phyloP scores from a whole-genome alignment of 2,113 vertebrate genomes.

The Hassar affinis region DNA sequence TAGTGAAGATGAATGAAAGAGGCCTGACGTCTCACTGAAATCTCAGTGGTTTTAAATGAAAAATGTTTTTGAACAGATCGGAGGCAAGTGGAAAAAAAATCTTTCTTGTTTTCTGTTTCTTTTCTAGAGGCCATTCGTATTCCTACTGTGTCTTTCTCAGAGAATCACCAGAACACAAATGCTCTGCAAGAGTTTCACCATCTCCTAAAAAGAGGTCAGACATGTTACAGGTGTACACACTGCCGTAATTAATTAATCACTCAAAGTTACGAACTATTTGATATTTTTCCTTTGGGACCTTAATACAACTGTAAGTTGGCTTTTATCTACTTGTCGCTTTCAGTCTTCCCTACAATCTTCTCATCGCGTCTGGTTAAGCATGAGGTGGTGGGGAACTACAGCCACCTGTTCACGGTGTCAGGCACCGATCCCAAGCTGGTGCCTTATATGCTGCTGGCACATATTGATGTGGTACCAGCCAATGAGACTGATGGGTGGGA shows the following conservation, averaged over 20 bases:
- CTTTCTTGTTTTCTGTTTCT: neutral
- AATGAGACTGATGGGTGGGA: conserved; percentile 81
- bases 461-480: conserved; percentile 92
- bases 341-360: conserved; percentile 89
- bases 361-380: conserved; percentile 81
- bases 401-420: conserved; percentile 83
- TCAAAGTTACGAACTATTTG: neutral
- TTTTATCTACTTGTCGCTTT: conserved; percentile 15
- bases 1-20: neutral
- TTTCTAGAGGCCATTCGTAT: conserved; percentile 82
- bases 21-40: neutral
- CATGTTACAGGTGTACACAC: too few species aligned
- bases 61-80: neutral
- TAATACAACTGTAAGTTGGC: neutral
- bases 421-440: conserved; percentile 75
- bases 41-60: too few species aligned
- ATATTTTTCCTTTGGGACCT: neutral
- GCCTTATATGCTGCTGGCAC: conserved; percentile 89
- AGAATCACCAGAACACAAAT: conserved; percentile 73
- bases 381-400: conserved; percentile 83
- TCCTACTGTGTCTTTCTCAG: conserved; percentile 80
- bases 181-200: conserved; percentile 81
- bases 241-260: too few species aligned
- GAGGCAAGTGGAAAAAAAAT: neutral
- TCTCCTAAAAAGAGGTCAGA: conserved; percentile 79